phyloP scores from a whole-genome alignment of 92 coral and sea anemone species.

The Epizoanthus stellaris region DNA sequence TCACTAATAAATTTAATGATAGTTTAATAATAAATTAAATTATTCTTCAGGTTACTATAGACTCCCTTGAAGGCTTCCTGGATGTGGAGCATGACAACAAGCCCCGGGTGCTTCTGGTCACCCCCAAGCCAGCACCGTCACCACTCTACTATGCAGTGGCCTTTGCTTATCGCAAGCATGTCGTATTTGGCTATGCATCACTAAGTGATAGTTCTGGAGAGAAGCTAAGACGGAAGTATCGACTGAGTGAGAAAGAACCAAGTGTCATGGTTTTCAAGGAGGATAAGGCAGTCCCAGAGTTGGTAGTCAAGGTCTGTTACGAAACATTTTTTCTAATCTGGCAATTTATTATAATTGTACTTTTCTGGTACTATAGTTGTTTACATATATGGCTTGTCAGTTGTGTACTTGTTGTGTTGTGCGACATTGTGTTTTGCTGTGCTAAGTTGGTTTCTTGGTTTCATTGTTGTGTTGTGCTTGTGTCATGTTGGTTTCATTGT shows the following conservation, averaged over 20 bases:
- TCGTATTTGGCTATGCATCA: slow-evolving; percentile 81
- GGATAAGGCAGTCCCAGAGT: slow-evolving; percentile 78
- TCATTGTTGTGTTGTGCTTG: no score
- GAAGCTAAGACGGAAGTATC: slow-evolving; percentile 64
- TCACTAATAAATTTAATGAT: not conserved
- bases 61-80: slow-evolving; percentile 61
- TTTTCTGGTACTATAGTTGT: no score
- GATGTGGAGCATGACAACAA: slow-evolving; percentile 73
- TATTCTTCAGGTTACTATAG: slow-evolving; percentile 50
- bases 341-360: not conserved
- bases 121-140: slow-evolving; percentile 80
- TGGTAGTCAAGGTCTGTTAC: slow-evolving; percentile 73
- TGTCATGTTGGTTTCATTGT: no score
- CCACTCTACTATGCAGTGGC: slow-evolving; percentile 86
- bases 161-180: slow-evolving; percentile 66
- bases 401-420: no score
- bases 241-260: slow-evolving; percentile 64
- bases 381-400: no score
- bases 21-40: not conserved
- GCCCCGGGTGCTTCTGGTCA: slow-evolving; percentile 84
- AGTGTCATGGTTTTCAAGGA: slow-evolving; percentile 93
- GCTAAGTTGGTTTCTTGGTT: no score
- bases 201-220: slow-evolving; percentile 68
- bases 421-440: no score
- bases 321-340: not conserved